Percentiles rank a stretch among this genome's conserved stretches.
These are phyloP conservation scores for Neoitamus cyanurus DNA, from an alignment of 2,888 invertebrate species.

Conservation along the genomic window DNA sequence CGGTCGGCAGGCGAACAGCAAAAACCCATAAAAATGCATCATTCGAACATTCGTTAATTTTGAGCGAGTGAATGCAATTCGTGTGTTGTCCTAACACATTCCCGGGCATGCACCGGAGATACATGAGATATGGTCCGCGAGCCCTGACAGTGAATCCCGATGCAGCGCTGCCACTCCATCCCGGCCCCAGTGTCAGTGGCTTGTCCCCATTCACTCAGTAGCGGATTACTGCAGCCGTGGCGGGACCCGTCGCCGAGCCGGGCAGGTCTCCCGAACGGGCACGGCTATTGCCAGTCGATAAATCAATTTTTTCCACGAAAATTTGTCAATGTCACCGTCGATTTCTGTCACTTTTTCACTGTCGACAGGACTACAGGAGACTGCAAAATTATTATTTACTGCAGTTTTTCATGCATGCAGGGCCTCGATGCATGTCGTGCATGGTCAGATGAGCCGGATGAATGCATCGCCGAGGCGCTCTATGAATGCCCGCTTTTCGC, in stretches of 20 bases:
- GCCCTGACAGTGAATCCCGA: conserved; percentile 25
- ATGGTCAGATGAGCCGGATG: conserved; percentile 42
- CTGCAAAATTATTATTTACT: conserved; percentile 51
- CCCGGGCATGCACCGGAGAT: conserved; percentile 30
- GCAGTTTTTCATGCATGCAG: conserved; percentile 49
- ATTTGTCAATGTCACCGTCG: conserved; percentile 53
- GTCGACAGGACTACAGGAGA: conserved; percentile 46
- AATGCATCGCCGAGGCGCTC: conserved; percentile 22
- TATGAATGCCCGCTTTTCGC: conserved; percentile 4
- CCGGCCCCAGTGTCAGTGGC: neutral
- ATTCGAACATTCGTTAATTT: conserved; percentile 54
- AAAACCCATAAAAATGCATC: conserved; percentile 67
- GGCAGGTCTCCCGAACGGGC: neutral
- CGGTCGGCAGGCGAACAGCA: conserved; percentile 60
- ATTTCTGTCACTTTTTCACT: conserved; percentile 52
- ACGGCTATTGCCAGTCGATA: conserved; percentile 51
- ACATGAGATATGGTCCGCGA: conserved; percentile 1
- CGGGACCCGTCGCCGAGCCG: neutral
- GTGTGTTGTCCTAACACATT: conserved; percentile 39
- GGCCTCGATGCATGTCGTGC: conserved; percentile 44
- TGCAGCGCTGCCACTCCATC: conserved; percentile 28
- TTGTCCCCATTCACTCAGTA: conserved; percentile 33
- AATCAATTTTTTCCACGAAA: conserved; percentile 52
- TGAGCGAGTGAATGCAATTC: conserved; percentile 51
- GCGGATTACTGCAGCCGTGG: neutral